Percentiles rank a stretch among this genome's conserved stretches.
Conservation (phyloP, 2,113 vertebrate genomes). For the Ageneiosus marmoratus region DNA sequence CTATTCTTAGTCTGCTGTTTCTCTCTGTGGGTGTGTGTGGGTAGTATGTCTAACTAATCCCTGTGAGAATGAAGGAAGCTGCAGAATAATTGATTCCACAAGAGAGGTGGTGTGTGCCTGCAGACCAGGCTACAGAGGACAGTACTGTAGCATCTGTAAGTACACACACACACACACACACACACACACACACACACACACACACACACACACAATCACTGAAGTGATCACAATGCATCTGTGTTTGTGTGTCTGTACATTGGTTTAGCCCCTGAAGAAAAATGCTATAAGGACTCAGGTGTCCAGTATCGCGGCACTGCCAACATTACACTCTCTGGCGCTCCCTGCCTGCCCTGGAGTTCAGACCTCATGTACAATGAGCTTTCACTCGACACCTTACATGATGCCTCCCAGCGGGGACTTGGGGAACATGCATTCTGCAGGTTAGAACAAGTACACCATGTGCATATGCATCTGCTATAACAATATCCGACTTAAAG, state of each 20-base stretch:
- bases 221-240: background rate
- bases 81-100: constrained; percentile 74
- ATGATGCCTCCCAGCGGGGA: constrained; percentile 68
- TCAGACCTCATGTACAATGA: constrained; percentile 84
- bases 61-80: constrained; percentile 83
- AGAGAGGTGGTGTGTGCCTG: constrained; percentile 80
- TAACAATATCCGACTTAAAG: background rate
- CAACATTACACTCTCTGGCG: constrained; percentile 72
- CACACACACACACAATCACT: background rate
- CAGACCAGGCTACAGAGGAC: constrained; percentile 70
- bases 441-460: constrained; percentile 72
- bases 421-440: constrained; percentile 86
- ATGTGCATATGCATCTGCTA: background rate
- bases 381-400: constrained; percentile 73
- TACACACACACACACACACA: constrained; percentile 24
- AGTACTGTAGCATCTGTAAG: constrained; percentile 85
- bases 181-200: background rate
- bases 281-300: constrained; percentile 78
- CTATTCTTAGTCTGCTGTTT: background rate
- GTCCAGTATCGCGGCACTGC: constrained; percentile 77
- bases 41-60: constrained; percentile 79
- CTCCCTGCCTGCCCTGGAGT: constrained; percentile 84
- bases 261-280: constrained; percentile 68
- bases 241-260: constrained; percentile 2
- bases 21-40: constrained; percentile 43